Evolutionary conservation across 92 coral and sea anemone species (phyloP), one percentile per base, ranked within the genome.

Genomic region (Plumapathes pennacea): DNA sequence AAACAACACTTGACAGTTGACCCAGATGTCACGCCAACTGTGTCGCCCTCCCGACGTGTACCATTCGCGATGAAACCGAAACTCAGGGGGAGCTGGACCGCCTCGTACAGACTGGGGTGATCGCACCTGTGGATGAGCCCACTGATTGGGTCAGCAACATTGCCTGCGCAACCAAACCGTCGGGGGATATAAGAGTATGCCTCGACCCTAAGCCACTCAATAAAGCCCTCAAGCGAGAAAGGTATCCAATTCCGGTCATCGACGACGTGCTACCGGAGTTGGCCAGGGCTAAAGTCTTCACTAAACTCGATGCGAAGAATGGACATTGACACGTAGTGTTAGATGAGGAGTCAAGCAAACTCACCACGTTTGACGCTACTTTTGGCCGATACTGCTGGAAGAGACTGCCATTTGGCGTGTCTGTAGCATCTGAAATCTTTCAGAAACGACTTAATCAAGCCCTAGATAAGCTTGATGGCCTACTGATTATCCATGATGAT

Each of bases 61-160:
- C n/a, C 73, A 50, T 52, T 64, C 20, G 65, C 72, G 7, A 25
- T 61, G 56, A 61, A 6, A 20, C 14, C 32, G 0, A 61, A 46
- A 44, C 54, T 61, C 5, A 46, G 27, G 64, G 49, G 19, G 73
- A 52, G 25, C 73, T 65, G 2, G 64, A 52, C 2, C 73, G 52
- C 25, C 19, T 65, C 28, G 39, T 49, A 20, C 22, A 51, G 11
- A 29, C 53, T 14, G 64, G 65, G 2, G 64, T 66, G n/a, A 4
- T 65, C 2, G 28, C 48, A 6, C 64, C 63, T 10, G 30, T 65
- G 7, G 73, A 65, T 25, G 50, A 65, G 64, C 73, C 64, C 0
- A 65, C 73, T 3, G 52, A 52, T 27, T 65, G 73, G 71, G 59
- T 63, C 25, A 63, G 71, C 36, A 48, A 63, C 29, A 13, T 48